Base-by-base conservation (phyloP, 1,140 invertebrate genomes). In the Rhagoletis pomonella region DNA sequence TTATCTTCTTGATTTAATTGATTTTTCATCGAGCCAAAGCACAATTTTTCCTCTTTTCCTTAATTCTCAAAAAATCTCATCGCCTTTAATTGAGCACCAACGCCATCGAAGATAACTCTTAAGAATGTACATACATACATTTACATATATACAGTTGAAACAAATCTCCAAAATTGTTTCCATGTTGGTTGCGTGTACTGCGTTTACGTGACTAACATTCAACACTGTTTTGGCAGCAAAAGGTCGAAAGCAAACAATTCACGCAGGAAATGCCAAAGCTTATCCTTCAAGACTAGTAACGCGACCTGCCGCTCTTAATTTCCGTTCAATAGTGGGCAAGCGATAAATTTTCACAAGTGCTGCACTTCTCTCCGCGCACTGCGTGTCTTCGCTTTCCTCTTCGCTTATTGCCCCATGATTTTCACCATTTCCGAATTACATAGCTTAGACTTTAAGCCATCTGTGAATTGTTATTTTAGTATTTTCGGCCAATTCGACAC, bases 261-360 rank as follows among this genome's bases (percentile, higher is more conserved):
- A 58, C 73, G 10, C 47, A 81, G 73, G 73, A 81, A 55, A 58
- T 81, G 19, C 73, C 47, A 58, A 29, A 14, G 73, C 73, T 81
- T 81, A 81, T 81, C 73, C 29, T 29, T 1, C 73, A 55, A 9
- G 47, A 81, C 6, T 81, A 81, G 44, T 55, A 81, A 81, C 50
- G 29, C 29, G 73, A 81, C 73, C 73, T 81, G 73, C 73, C 73
- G 73, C 47, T 81, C 73, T 81, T 81, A 81, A 81, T 81, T 81
- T 81, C 73, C 73, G 73, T 55, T 81, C 73, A 81, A 44, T 42
- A 81, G 44, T 81, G 69, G 69, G 73, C 50, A 81, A 17, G 19
- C 73, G 73, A 81, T 81, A 81, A 81, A 81, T 81, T 81, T 81
- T 81, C 47, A 42, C 47, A 81, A 81, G 73, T 29, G 47, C 19